These are phyloP conservation scores for Nannoperca obscura DNA, from an alignment of 2,797 vertebrate genomes.

Conservation along the genomic window DNA sequence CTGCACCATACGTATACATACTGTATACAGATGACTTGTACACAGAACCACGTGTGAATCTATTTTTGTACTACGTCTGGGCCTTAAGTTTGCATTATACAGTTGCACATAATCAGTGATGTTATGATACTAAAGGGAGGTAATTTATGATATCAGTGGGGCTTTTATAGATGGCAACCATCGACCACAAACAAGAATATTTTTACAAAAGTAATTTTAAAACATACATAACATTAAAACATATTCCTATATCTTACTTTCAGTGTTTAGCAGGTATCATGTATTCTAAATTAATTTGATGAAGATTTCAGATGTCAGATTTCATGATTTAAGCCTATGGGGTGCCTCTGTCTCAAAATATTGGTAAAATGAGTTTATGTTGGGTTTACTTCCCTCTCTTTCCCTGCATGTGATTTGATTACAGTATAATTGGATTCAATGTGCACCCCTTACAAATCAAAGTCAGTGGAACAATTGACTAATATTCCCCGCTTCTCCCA, in stretches of 20 bases:
- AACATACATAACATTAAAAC: not conserved
- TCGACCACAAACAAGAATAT: not conserved
- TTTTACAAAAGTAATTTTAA: not conserved
- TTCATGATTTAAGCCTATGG: not conserved
- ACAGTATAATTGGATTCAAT: constrained; percentile 52
- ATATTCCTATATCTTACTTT: not conserved
- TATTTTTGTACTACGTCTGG: not conserved
- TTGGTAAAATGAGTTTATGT: not conserved
- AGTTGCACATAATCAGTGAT: not conserved
- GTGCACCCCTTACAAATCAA: constrained; percentile 16
- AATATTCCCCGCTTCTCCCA: not conserved
- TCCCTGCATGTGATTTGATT: constrained; percentile 36
- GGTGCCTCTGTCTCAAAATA: not conserved
- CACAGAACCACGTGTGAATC: not conserved
- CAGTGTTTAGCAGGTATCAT: not conserved
- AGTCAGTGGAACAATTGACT: constrained; percentile 43
- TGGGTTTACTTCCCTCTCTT: not conserved
- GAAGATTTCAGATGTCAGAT: not conserved
- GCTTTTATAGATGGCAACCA: not conserved
- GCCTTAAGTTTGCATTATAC: not conserved
- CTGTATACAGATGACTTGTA: not conserved
- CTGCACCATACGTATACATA: not conserved
- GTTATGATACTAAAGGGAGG: no score
- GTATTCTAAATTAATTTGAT: not conserved
- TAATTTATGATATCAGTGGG: not conserved